Evolutionary conservation across 2,888 invertebrate species (phyloP).

Genomic region (Ommatoiulus sabulosus): DNA sequence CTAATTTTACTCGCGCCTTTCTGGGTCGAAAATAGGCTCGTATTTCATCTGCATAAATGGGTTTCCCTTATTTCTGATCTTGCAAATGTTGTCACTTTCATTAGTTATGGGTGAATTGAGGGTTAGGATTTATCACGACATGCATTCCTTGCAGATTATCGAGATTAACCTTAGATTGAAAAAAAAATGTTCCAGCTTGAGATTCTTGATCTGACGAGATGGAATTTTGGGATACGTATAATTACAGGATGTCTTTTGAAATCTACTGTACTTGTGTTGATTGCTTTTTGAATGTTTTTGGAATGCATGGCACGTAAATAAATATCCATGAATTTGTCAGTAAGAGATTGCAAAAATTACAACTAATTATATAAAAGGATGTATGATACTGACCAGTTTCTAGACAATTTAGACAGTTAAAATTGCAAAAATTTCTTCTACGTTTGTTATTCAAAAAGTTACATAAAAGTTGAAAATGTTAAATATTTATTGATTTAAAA

Average conservation of each 20-base stretch:
- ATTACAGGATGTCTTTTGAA: not conserved
- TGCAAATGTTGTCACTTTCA: not conserved
- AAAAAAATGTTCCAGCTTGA: not conserved
- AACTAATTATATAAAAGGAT: too few species aligned
- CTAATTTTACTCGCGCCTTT: slow-evolving; percentile 16
- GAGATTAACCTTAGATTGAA: not conserved
- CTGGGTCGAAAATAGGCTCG: not conserved
- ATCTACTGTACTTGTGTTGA: too few species aligned
- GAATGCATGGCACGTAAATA: too few species aligned
- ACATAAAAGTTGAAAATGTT: too few species aligned
- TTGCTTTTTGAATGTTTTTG: too few species aligned
- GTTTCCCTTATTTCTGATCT: not conserved
- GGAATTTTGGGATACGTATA: not conserved
- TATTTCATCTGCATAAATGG: not conserved
- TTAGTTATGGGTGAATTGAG: not conserved
- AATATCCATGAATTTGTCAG: too few species aligned
- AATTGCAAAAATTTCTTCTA: too few species aligned
- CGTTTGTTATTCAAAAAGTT: too few species aligned
- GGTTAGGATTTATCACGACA: not conserved
- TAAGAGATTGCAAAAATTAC: too few species aligned
- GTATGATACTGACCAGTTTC: too few species aligned
- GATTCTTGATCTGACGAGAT: not conserved
- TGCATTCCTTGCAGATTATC: not conserved
- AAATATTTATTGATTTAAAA: too few species aligned
- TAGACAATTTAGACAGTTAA: too few species aligned